Base-by-base conservation (phyloP, 2,888 invertebrate species). In the Alcis repandata region DNA sequence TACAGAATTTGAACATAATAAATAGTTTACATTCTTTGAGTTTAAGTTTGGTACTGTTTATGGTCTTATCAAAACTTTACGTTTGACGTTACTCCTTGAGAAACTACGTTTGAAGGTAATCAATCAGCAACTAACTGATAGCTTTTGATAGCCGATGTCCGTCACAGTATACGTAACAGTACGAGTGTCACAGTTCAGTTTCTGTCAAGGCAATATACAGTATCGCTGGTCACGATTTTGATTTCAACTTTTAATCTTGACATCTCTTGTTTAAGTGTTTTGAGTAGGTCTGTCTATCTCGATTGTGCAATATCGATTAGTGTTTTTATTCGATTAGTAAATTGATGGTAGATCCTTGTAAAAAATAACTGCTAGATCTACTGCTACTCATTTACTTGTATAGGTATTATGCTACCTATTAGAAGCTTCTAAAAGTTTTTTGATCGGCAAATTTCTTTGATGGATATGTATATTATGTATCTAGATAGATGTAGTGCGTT, bases 101-200 rank as follows among this genome's bases (percentile, higher is more conserved):
- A 82, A 87, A 87, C 77, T 79, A 71, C 65, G 73, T 79, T 72
- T 66, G 76, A 77, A 77, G 75, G 78, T 79, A 74, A 79, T 76
- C 71, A 54, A 64, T 64, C 64, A 58, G 61, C 51, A 61, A 63
- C 54, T 56, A 38, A 58, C 60, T 33, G 43, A 60, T 67, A 54
- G 53, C 51, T 51, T 58, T 54, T 57, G 61, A 67, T 67, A 48
- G 54, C 17, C 27, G 27, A 36, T 43, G 41, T 51, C 22, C 22
- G 40, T 53, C 22, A 41, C 38, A 53, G 22, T 15, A 11, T 40
- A 53, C 9, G 10, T 22, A 40, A 22, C 15, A 53, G 40, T 53
- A 11, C 15, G 40, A 40, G 46, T 62, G 61, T 62, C 56, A 27
- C 62, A 63, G 57, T 68, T 63, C 67, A 64, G 59, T 63, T 15